Base-by-base conservation (phyloP, 1,140 invertebrate species). In the Apis cerana region DNA sequence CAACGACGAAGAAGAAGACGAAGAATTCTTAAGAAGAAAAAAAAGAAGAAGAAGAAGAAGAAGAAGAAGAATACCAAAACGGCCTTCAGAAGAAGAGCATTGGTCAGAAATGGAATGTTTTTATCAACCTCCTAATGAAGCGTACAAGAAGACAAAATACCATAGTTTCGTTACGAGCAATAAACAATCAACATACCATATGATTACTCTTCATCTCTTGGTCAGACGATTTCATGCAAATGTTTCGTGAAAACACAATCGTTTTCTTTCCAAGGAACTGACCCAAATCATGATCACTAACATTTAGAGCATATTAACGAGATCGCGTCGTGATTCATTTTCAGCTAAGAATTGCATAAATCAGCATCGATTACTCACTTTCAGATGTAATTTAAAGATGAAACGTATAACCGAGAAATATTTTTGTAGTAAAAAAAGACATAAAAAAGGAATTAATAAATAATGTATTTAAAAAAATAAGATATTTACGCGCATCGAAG, bases 241-340 rank as follows among this genome's bases (percentile, higher is more conserved):
- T 23, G 19, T n/a, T 43, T 43, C 48, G 70, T 68, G 50, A 33
- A 27, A 81, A 67, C 23, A 0, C 4, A 21, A 23, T n/a, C 21
- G 21, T 48, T 23, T 12, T 10, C 43, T 64, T 68, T 27, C 62
- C 56, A 50, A 77, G 27, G 23, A 12, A 9, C 27, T 74, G 82
- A 83, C 76, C 82, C 62, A 74, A 59, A 75, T 74, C 68, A 62
- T 54, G 77, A 83, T 80, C 58, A 17, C 33, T 33, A 27, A 56
- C 69, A 61, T 80, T 13, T 56, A 17, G 70, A 56, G 56, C 64
- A 52, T 68, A 27, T 33, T 27, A 69, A 75, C 23, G 50, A 72
- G 70, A 59, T 77, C 68, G 72, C 58, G 76, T 75, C 33, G 33
- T 80, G 77, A 83, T 48, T 83, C 82, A 74, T 21, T 59, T 68